A percentile compares a stretch with the other conserved stretches of the same genome.
phyloP scores from a whole-genome alignment of 2,797 vertebrate species.

The Darevskia mixta region DNA sequence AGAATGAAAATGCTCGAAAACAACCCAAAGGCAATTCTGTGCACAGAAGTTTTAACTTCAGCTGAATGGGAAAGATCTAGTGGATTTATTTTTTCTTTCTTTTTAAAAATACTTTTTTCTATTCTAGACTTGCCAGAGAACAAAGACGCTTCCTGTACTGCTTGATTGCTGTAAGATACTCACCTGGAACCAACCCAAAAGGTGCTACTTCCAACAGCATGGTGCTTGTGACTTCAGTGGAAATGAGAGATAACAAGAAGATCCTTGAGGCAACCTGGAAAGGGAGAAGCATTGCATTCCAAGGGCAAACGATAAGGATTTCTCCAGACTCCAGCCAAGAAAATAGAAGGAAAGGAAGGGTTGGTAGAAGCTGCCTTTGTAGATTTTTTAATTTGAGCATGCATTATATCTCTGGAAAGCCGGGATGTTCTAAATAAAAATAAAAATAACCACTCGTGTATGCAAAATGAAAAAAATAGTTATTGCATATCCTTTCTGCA shows the following conservation, averaged over 20 bases:
- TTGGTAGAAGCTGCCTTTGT: slow-evolving; percentile 66
- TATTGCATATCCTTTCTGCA: slow-evolving; percentile 25
- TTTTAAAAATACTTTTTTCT: slow-evolving; percentile 51
- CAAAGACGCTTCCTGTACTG: slow-evolving; percentile 57
- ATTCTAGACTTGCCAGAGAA: slow-evolving; percentile 57
- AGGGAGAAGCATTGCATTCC: slow-evolving; percentile 71
- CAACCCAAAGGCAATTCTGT: background rate
- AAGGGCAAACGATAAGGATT: slow-evolving; percentile 75
- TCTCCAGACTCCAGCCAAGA: slow-evolving; percentile 71
- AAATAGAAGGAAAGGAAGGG: slow-evolving; percentile 58
- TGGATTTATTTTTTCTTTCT: slow-evolving; percentile 23
- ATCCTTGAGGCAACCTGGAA: slow-evolving; percentile 73
- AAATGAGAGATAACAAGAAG: slow-evolving; percentile 75
- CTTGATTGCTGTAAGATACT: slow-evolving; percentile 68
- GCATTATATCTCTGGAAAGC: slow-evolving; percentile 53
- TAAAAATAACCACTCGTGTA: slow-evolving; percentile 48
- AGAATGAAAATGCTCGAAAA: background rate
- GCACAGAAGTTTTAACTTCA: background rate
- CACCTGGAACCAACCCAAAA: slow-evolving; percentile 67
- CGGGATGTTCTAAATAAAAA: slow-evolving; percentile 53
- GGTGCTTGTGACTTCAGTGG: slow-evolving; percentile 73
- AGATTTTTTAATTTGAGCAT: slow-evolving; percentile 61
- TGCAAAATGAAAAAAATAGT: slow-evolving; percentile 40
- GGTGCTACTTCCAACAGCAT: slow-evolving; percentile 70
- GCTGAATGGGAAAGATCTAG: slow-evolving; percentile 55